Percentiles rank a stretch among this genome's conserved stretches.
Conservation (phyloP, 2,113 vertebrate genomes). For the Gallinago undulata region DNA sequence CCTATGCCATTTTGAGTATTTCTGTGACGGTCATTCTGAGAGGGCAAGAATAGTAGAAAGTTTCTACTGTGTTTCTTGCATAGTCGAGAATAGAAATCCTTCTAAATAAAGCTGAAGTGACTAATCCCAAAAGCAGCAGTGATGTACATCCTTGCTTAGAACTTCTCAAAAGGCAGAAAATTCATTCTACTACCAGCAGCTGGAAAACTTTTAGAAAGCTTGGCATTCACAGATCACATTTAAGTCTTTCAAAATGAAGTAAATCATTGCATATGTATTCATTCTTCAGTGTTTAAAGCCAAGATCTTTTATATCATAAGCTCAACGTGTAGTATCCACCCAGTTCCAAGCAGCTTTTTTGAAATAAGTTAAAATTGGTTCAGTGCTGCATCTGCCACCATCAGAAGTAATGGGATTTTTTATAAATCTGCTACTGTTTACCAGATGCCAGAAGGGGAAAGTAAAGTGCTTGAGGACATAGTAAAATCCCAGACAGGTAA, state of each 20-base stretch:
- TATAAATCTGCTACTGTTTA: not conserved
- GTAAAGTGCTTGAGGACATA: not conserved
- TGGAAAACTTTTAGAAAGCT: not conserved
- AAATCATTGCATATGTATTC: not conserved
- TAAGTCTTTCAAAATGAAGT: not conserved
- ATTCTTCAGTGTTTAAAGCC: not conserved
- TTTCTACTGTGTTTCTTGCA: not conserved
- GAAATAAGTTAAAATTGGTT: not conserved
- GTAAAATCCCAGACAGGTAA: not conserved
- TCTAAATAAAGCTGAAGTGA: not conserved
- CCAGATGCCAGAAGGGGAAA: not conserved
- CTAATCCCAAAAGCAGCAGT: not conserved
- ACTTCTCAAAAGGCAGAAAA: not conserved
- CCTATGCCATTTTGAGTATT: not conserved
- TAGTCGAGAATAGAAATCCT: not conserved
- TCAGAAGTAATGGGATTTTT: not conserved
- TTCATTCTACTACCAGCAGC: not conserved
- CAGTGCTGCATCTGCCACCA: not conserved
- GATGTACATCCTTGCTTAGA: not conserved
- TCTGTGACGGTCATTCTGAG: not conserved
- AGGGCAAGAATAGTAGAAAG: not conserved
- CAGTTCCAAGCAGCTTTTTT: not conserved
- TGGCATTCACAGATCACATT: not conserved
- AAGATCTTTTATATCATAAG: not conserved
- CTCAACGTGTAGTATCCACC: not conserved